Evolutionary conservation across 1,140 invertebrate genomes (phyloP).

Genomic region (Campoletis sonorensis): DNA sequence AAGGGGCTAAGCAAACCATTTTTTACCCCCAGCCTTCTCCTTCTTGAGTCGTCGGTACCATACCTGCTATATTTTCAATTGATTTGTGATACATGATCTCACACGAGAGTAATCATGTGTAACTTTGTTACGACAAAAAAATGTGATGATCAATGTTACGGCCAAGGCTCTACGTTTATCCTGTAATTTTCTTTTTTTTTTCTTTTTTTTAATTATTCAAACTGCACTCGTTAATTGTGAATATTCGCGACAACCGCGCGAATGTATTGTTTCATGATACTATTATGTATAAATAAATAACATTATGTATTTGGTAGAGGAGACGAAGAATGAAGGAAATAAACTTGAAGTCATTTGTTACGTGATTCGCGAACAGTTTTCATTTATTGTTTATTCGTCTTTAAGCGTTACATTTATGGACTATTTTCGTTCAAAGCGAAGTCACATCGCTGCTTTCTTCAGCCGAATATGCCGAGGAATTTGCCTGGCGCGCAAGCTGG

Average conservation of each 20-base stretch:
- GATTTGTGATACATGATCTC: constrained; percentile 18
- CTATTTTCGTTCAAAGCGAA: too few species aligned
- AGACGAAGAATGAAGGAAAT: constrained; percentile 58
- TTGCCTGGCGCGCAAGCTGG: constrained; percentile 70
- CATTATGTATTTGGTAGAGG: constrained; percentile 60
- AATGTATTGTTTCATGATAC: constrained; percentile 59
- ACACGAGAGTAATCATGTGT: background rate
- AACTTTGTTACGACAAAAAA: constrained; percentile 21
- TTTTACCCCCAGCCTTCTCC: constrained; percentile 19
- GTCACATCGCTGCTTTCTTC: background rate
- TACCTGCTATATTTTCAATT: constrained; percentile 10
- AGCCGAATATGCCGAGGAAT: constrained; percentile 65
- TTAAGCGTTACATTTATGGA: background rate
- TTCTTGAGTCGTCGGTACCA: background rate
- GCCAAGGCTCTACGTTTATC: constrained; percentile 5
- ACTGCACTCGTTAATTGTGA: constrained; percentile 61
- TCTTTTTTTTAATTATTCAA: constrained; percentile 23
- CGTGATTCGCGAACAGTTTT: constrained; percentile 1
- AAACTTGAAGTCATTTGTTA: constrained; percentile 67
- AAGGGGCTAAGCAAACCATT: constrained; percentile 9
- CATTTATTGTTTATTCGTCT: constrained; percentile 12
- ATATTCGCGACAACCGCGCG: constrained; percentile 50
- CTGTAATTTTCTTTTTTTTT: constrained; percentile 22
- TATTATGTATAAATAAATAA: constrained; percentile 44
- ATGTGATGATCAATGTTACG: background rate